Evolutionary conservation across 2,888 invertebrate genomes (phyloP), one percentile per base, ranked within the genome.

Genomic region (Saturnia japonica): DNA sequence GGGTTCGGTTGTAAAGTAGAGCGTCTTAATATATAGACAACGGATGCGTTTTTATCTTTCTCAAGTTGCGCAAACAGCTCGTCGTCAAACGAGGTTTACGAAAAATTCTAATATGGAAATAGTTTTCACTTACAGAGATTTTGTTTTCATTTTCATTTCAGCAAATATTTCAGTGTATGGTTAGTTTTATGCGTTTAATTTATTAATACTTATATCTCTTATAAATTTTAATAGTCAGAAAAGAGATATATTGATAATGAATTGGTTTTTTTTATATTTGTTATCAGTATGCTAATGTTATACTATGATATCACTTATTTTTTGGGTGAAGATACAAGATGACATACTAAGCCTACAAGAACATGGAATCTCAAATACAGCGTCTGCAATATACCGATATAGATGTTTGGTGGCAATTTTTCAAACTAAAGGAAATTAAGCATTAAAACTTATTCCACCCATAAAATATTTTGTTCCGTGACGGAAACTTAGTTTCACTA

Each of bases 1-100:
- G n/a, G 70, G 70, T 71, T 73, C 70, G 42, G 34, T 74, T 67
- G 40, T 54, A 75, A 77, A 78, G 70, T 76, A 57, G 74, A 76
- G 73, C 77, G 73, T 76, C n/a, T n/a, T 74, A 74, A 34, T 70
- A 77, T 73, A n/a, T 68, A 73, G 74, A 68, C n/a, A 69, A 28
- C 69, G 25, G 14, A 28, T 69, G 68, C 68, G 68, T 70, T 75
- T 76, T 75, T 76, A 75, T 69, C 68, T 66, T 72, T 60, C 54
- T 22, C 25, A 73, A 72, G 51, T 72, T 64, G 68, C 73, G 68
- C 60, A 74, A 72, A 60, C 54, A 42, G 43, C 22, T 60, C 28
- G 25, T 54, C n/a, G 22, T 60, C 25, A 60, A 60, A 28, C 14
- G 25, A 60, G 2, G 14, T 28, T 60, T 14, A 25, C 14, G 11